Percentiles rank a stretch among this genome's conserved stretches.
Evolutionary conservation across 2,888 invertebrate species (phyloP).

Genomic region (Cosmopolites sordidus): DNA sequence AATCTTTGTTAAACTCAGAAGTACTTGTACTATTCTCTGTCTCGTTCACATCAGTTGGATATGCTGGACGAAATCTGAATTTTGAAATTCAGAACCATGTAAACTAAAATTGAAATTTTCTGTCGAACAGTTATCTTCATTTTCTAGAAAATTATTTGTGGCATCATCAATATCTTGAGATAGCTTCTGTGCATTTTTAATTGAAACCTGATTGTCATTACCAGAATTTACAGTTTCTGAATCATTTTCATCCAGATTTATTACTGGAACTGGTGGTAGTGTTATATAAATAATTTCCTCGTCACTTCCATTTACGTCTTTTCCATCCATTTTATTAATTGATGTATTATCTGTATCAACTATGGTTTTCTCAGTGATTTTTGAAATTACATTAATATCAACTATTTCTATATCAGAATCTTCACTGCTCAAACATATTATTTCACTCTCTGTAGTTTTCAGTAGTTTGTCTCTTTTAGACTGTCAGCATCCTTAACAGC

Average conservation of each 20-base stretch:
- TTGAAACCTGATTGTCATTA: neutral
- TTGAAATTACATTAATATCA: constrained; percentile 2
- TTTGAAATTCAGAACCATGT: constrained; percentile 39
- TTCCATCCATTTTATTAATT: neutral
- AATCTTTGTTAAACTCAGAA: constrained; percentile 31
- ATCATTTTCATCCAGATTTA: constrained; percentile 35
- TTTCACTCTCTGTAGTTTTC: constrained; percentile 7
- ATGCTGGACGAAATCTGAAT: constrained; percentile 31
- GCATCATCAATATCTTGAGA: constrained; percentile 12
- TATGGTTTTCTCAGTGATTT: too few relatives aligned
- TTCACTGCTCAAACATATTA: constrained; percentile 18
- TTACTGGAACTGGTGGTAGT: constrained; percentile 36
- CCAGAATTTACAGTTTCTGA: constrained; percentile 1
- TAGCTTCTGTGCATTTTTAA: neutral
- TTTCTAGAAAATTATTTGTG: constrained; percentile 39
- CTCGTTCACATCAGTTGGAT: constrained; percentile 37
- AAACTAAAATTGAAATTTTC: constrained; percentile 39
- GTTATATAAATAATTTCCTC: constrained; percentile 38
- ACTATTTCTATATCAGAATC: constrained; percentile 27
- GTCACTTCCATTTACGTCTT: constrained; percentile 17
- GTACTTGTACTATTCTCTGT: constrained; percentile 42
- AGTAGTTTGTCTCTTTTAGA: too few relatives aligned
- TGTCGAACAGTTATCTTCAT: constrained; percentile 26
- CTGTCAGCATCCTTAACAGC: too few relatives aligned
- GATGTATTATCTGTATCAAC: too few relatives aligned